These are phyloP conservation scores for Drosophila parthenogenetica DNA, from an alignment of 2,888 invertebrate genomes.

Conservation along the genomic window DNA sequence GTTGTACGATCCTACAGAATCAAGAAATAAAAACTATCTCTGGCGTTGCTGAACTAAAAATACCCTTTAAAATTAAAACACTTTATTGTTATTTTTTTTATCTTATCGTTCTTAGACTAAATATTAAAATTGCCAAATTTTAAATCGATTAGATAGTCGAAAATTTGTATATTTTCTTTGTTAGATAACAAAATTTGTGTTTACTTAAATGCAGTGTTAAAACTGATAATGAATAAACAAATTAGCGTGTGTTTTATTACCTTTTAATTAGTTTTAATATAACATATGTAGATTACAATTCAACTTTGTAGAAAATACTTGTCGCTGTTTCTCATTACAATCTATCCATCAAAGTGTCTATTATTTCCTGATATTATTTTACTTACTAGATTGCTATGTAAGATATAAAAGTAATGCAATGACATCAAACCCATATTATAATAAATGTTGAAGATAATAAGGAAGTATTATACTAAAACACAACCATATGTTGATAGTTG, in stretches of 20 bases:
- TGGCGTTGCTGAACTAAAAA: neutral
- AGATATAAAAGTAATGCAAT: slow-evolving; percentile 2
- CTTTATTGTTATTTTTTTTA: neutral
- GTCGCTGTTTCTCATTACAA: neutral
- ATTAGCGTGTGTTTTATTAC: too few relatives aligned
- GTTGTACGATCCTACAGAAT: slow-evolving; percentile 1
- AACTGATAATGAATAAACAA: too few relatives aligned
- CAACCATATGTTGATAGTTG: slow-evolving; percentile 19
- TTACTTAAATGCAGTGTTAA: too few relatives aligned
- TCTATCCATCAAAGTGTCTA: slow-evolving; percentile 2
- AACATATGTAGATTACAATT: too few relatives aligned
- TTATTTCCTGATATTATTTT: slow-evolving; percentile 7
- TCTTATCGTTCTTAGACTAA: neutral
- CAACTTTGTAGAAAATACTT: neutral
- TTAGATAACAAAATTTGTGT: too few relatives aligned
- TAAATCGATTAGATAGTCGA: too few relatives aligned
- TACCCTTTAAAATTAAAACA: neutral
- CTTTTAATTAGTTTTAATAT: too few relatives aligned
- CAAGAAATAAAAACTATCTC: neutral
- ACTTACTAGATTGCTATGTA: neutral
- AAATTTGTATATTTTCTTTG: too few relatives aligned
- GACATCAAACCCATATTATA: slow-evolving; percentile 1
- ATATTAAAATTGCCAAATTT: too few relatives aligned
- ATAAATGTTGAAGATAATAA: slow-evolving; percentile 15
- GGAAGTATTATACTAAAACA: slow-evolving; percentile 29